A percentile compares a stretch with the other conserved stretches of the same genome.
These are phyloP conservation scores for Xenopus laevis DNA, from an alignment of 2,113 vertebrate genomes.

Conservation along the genomic window DNA sequence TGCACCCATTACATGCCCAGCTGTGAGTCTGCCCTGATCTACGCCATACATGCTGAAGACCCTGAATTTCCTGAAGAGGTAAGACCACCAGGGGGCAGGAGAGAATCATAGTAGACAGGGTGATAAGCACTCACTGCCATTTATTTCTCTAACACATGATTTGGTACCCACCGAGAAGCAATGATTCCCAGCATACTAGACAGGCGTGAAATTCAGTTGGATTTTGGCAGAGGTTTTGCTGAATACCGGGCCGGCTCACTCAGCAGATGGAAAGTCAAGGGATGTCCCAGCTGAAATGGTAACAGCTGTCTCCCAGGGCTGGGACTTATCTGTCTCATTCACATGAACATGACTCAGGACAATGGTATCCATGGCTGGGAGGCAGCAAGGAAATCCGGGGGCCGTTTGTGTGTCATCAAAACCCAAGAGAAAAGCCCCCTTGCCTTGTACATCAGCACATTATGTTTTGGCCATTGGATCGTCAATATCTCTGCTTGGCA, in stretches of 20 bases:
- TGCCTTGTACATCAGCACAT: slow-evolving; percentile 29
- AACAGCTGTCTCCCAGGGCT: slow-evolving; percentile 40
- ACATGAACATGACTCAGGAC: slow-evolving; percentile 33
- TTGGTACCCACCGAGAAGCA: slow-evolving; percentile 9
- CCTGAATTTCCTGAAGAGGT: slow-evolving; percentile 56
- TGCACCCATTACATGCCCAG: slow-evolving; percentile 75
- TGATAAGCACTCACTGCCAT: too few species aligned
- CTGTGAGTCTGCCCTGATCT: slow-evolving; percentile 68
- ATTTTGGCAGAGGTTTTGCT: slow-evolving; percentile 20
- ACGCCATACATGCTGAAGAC: slow-evolving; percentile 52
- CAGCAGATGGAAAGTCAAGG: slow-evolving; percentile 34
- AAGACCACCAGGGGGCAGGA: slow-evolving; percentile 6
- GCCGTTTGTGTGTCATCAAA: slow-evolving; percentile 22
- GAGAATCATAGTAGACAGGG: not conserved
- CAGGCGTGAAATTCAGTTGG: slow-evolving; percentile 31
- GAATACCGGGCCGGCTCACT: slow-evolving; percentile 3
- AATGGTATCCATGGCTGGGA: slow-evolving; percentile 25
- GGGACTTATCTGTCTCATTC: slow-evolving; percentile 33
- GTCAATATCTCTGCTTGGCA: too few species aligned
- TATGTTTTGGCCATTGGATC: too few species aligned
- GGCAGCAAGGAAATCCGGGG: slow-evolving; percentile 26
- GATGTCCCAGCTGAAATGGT: slow-evolving; percentile 21
- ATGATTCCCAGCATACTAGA: slow-evolving; percentile 21
- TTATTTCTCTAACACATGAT: slow-evolving; percentile 7
- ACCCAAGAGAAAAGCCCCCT: slow-evolving; percentile 8